Conservation (phyloP, 2,113 vertebrate species). For the Nanger granti region DNA sequence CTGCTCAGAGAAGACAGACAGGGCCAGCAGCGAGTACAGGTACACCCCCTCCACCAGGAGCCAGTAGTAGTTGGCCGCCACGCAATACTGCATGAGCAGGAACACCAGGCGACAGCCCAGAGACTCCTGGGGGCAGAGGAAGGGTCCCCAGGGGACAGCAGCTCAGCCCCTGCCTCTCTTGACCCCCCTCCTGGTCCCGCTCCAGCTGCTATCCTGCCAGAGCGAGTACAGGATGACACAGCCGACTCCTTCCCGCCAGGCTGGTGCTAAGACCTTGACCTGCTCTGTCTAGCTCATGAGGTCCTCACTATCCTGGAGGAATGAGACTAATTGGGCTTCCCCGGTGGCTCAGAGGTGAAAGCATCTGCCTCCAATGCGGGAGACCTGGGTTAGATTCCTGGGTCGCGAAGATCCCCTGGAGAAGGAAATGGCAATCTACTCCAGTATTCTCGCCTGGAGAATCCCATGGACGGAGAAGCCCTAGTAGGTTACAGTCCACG, state of each 20-base stretch:
- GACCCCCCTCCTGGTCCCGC: background rate
- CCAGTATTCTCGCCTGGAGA: too few species aligned
- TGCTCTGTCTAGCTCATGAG: background rate
- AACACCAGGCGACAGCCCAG: conserved; percentile 90
- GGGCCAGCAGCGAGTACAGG: conserved; percentile 91
- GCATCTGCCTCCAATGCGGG: too few species aligned
- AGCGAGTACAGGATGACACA: background rate
- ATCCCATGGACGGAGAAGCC: too few species aligned
- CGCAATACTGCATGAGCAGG: conserved; percentile 98
- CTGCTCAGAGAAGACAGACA: conserved; percentile 92
- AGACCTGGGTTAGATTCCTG: too few species aligned
- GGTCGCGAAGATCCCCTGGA: too few species aligned
- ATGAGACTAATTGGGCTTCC: background rate
- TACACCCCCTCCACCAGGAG: conserved; percentile 96
- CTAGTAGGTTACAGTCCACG: too few species aligned
- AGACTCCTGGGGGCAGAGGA: conserved; percentile 78
- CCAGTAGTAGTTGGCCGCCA: conserved; percentile 98
- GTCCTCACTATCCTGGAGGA: background rate
- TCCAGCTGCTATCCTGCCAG: background rate
- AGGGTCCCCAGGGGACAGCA: background rate
- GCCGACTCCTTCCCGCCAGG: too few species aligned
- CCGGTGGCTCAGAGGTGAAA: too few species aligned
- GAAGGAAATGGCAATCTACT: too few species aligned
- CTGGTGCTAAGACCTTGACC: background rate
- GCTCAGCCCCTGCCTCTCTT: background rate